Conservation (phyloP, 2,113 vertebrate species). For the Crotalus viridis region DNA sequence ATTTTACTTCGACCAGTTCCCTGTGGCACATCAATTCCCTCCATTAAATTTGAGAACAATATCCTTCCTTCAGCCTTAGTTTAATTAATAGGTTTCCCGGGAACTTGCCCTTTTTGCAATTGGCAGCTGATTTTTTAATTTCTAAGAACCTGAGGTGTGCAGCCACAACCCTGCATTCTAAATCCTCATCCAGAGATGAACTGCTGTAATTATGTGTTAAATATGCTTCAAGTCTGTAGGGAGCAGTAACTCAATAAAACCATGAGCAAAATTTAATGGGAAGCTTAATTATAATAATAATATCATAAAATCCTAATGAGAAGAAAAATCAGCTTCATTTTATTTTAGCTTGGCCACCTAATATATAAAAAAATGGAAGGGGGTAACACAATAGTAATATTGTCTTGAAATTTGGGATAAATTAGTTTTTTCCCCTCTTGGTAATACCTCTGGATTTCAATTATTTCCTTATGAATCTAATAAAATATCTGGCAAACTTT, state of each 20-base stretch:
- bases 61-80: constrained; percentile 27
- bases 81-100: constrained; percentile 46
- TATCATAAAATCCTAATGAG: constrained; percentile 74
- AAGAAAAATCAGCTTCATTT: constrained; percentile 63
- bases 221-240: constrained; percentile 73
- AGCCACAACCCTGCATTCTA: constrained; percentile 33
- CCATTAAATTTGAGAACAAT: constrained; percentile 37
- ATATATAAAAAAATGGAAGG: constrained; percentile 38
- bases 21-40: constrained; percentile 27
- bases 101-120: constrained; percentile 32
- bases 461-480: constrained; percentile 15
- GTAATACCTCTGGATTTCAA: constrained; percentile 4
- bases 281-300: constrained; percentile 78
- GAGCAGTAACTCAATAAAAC: constrained; percentile 67
- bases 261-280: constrained; percentile 73
- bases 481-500: constrained; percentile 16
- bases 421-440: constrained; percentile 1
- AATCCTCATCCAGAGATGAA: constrained; percentile 62
- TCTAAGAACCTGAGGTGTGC: constrained; percentile 54
- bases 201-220: constrained; percentile 66
- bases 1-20: constrained; percentile 32
- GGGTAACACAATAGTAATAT: constrained; percentile 45
- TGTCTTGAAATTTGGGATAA: constrained; percentile 58
- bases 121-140: constrained; percentile 48
- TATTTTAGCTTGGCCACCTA: constrained; percentile 60